A percentile compares a stretch with the other conserved stretches of the same genome.
Evolutionary conservation across 1,140 invertebrate genomes (phyloP).

Genomic region (Psix sp.): DNA sequence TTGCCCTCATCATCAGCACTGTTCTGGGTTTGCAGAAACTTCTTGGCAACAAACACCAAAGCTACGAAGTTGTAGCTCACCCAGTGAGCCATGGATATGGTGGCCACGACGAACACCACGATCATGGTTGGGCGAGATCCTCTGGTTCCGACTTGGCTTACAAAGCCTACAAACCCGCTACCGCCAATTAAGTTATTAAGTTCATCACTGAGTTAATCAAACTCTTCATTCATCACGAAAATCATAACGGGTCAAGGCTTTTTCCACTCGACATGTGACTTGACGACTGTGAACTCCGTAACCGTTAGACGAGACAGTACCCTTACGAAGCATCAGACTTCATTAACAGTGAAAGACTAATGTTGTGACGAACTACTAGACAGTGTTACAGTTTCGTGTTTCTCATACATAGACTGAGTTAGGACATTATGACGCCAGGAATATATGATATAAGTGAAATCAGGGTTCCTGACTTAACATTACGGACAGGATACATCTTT

Average conservation of each 20-base stretch:
- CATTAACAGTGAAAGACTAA: slow-evolving; percentile 38
- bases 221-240: slow-evolving; percentile 50
- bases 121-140: slow-evolving; percentile 73
- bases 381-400: slow-evolving; percentile 46
- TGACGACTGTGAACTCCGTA: slow-evolving; percentile 43
- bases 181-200: slow-evolving; percentile 64
- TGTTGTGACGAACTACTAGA: slow-evolving; percentile 43
- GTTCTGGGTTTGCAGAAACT: slow-evolving; percentile 89
- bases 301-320: slow-evolving; percentile 55
- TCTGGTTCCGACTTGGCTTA: slow-evolving; percentile 71
- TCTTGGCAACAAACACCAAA: slow-evolving; percentile 82
- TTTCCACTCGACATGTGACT: slow-evolving; percentile 47
- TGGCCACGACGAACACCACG: slow-evolving; percentile 72
- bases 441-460: slow-evolving; percentile 14
- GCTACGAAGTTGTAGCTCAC: slow-evolving; percentile 81
- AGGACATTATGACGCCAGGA: slow-evolving; percentile 13
- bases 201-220: slow-evolving; percentile 31
- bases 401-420: slow-evolving; percentile 11
- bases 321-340: slow-evolving; percentile 32
- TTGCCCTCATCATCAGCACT: slow-evolving; percentile 85
- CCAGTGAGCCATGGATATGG: slow-evolving; percentile 68
- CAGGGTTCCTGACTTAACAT: slow-evolving; percentile 18
- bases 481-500: slow-evolving; percentile 29
- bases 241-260: slow-evolving; percentile 54
- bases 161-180: slow-evolving; percentile 72